A percentile compares a stretch with the other conserved stretches of the same genome.
phyloP scores from a whole-genome alignment of 1,140 invertebrate genomes.

The Himalopsyche phryganea region DNA sequence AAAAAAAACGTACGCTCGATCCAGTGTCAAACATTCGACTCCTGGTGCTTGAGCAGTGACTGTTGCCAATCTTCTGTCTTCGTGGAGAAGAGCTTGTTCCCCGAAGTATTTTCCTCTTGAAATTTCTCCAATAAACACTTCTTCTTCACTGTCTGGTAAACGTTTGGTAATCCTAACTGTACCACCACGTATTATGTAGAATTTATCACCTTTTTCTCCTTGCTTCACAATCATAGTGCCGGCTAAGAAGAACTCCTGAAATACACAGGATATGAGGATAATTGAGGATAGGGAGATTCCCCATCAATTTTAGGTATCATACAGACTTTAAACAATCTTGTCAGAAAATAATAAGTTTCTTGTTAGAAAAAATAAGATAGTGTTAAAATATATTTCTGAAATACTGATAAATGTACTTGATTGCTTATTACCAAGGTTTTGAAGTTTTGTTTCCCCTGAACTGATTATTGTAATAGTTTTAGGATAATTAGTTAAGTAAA shows the following conservation, averaged over 20 bases:
- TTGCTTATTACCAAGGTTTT: too few relatives aligned
- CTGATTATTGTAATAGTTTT: too few relatives aligned
- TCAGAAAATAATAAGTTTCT: too few relatives aligned
- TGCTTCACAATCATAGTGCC: constrained; percentile 87
- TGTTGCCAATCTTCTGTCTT: constrained; percentile 83
- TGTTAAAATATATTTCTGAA: too few relatives aligned
- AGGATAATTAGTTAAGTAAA: too few relatives aligned
- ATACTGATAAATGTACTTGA: too few relatives aligned
- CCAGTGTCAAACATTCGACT: constrained; percentile 85
- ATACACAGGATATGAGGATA: too few relatives aligned
- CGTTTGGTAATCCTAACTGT: constrained; percentile 75
- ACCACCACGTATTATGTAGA: constrained; percentile 92
- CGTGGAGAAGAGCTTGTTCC: constrained; percentile 73
- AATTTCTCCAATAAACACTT: constrained; percentile 61
- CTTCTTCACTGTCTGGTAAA: constrained; percentile 53
- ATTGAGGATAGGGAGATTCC: too few relatives aligned
- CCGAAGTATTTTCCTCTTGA: constrained; percentile 74
- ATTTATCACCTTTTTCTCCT: constrained; percentile 91
- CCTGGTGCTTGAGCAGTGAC: constrained; percentile 82
- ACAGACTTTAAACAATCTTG: too few relatives aligned
- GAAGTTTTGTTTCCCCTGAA: too few relatives aligned
- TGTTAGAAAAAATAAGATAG: too few relatives aligned
- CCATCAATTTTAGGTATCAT: too few relatives aligned
- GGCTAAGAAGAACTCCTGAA: constrained; percentile 77
- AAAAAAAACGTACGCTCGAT: constrained; percentile 68